phyloP scores from a whole-genome alignment of 2,797 vertebrate species.

The Eulemur rubriventer region DNA sequence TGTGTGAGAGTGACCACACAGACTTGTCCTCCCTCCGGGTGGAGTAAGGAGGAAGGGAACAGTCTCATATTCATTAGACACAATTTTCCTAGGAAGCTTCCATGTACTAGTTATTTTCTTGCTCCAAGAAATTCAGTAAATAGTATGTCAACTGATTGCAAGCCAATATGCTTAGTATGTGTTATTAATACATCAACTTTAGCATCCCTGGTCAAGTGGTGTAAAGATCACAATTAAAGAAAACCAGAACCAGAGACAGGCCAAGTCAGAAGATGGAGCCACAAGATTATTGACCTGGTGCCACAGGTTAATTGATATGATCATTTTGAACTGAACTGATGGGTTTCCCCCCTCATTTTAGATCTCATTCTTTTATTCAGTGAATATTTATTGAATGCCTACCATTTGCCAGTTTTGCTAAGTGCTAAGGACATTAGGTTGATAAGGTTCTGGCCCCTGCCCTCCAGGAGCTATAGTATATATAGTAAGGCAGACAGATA shows the following conservation, averaged over 20 bases:
- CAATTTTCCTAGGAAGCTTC: background rate
- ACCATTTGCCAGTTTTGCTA: slow-evolving; percentile 10
- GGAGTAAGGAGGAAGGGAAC: background rate
- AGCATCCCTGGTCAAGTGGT: background rate
- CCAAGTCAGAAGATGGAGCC: background rate
- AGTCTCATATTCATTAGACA: background rate
- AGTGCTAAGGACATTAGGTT: background rate
- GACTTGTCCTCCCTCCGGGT: background rate
- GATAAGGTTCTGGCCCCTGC: background rate
- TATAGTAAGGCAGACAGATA: background rate
- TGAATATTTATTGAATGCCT: slow-evolving; percentile 5
- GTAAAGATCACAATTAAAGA: background rate
- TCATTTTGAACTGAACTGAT: background rate
- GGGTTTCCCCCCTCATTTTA: background rate
- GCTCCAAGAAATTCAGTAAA: slow-evolving; percentile 16
- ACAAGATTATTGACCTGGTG: background rate
- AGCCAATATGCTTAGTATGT: background rate
- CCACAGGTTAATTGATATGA: background rate
- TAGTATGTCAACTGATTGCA: background rate
- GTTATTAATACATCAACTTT: background rate
- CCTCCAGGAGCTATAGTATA: background rate
- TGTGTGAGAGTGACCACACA: background rate
- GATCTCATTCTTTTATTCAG: slow-evolving; percentile 16
- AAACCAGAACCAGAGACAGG: background rate
- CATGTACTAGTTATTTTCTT: slow-evolving; percentile 23